phyloP scores from a whole-genome alignment of 2,888 invertebrate species.

The Chesias legatella region DNA sequence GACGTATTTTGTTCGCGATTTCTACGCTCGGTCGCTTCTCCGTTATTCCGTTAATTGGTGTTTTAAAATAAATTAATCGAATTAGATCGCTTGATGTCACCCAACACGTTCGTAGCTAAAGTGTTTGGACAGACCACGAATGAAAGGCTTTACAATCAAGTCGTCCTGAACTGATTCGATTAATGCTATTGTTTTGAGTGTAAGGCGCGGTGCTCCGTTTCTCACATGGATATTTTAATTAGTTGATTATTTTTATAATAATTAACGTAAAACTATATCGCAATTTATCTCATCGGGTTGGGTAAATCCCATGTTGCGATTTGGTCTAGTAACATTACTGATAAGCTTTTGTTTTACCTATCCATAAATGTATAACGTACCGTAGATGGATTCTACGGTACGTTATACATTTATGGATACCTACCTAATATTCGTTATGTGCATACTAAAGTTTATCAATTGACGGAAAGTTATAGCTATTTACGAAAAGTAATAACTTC shows the following conservation, averaged over 20 bases:
- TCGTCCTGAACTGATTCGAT: slow-evolving; percentile 47
- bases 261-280: too few relatives aligned
- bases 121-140: slow-evolving; percentile 61
- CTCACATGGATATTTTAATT: slow-evolving; percentile 7
- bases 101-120: slow-evolving; percentile 62
- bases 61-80: slow-evolving; percentile 74
- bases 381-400: too few relatives aligned
- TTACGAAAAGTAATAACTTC: too few relatives aligned
- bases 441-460: too few relatives aligned
- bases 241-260: background rate
- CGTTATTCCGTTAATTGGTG: slow-evolving; percentile 71
- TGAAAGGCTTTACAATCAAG: slow-evolving; percentile 48
- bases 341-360: too few relatives aligned
- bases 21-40: slow-evolving; percentile 69
- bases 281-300: too few relatives aligned
- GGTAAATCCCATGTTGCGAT: too few relatives aligned
- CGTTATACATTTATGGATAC: too few relatives aligned
- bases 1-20: slow-evolving; percentile 71
- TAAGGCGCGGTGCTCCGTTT: slow-evolving; percentile 6
- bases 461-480: too few relatives aligned
- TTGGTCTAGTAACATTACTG: too few relatives aligned
- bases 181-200: slow-evolving; percentile 40
- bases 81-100: slow-evolving; percentile 66
- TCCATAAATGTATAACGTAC: too few relatives aligned
- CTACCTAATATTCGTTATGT: too few relatives aligned